These are phyloP conservation scores for Tragelaphus scriptus DNA, from an alignment of 2,113 vertebrate genomes.

Conservation along the genomic window DNA sequence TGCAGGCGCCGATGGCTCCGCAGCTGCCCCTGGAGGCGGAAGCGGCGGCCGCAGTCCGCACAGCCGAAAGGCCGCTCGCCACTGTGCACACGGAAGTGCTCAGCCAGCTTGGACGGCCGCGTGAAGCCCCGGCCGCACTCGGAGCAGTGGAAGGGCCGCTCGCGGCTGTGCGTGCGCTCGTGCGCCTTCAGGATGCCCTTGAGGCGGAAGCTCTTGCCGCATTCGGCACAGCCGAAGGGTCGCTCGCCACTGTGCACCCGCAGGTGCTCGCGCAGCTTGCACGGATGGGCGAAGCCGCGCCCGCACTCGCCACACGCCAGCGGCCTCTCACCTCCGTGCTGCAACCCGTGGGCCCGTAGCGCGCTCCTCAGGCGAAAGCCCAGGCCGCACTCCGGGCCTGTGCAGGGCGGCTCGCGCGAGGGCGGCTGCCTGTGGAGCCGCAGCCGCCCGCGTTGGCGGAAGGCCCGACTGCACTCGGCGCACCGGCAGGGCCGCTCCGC, in stretches of 20 bases:
- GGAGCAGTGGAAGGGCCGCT: conserved; percentile 81
- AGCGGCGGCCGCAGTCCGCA: conserved; percentile 51
- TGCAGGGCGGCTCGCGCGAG: background rate
- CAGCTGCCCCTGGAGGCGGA: conserved; percentile 73
- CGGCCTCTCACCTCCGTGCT: background rate
- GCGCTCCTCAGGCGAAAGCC: background rate
- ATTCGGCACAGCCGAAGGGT: conserved; percentile 62
- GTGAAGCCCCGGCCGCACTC: conserved; percentile 86
- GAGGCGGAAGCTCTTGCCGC: conserved; percentile 80
- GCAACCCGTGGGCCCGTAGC: background rate
- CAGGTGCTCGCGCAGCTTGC: conserved; percentile 67
- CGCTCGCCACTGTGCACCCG: conserved; percentile 77
- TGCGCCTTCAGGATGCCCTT: conserved; percentile 77
- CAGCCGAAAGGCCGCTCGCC: conserved; percentile 75
- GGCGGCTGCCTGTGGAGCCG: conserved; percentile 44
- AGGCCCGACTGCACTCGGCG: conserved; percentile 30
- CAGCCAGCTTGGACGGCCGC: conserved; percentile 81
- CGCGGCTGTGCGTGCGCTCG: conserved; percentile 75
- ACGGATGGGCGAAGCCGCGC: conserved; percentile 70
- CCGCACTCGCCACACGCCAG: conserved; percentile 72
- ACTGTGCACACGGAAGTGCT: conserved; percentile 82
- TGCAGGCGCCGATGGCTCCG: conserved; percentile 72
- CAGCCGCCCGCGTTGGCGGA: conserved; percentile 40
- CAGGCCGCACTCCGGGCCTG: background rate
- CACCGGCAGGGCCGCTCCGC: conserved; percentile 49